Conservation (phyloP, 2,888 invertebrate species). For the Drosophila nr. fundita region DNA sequence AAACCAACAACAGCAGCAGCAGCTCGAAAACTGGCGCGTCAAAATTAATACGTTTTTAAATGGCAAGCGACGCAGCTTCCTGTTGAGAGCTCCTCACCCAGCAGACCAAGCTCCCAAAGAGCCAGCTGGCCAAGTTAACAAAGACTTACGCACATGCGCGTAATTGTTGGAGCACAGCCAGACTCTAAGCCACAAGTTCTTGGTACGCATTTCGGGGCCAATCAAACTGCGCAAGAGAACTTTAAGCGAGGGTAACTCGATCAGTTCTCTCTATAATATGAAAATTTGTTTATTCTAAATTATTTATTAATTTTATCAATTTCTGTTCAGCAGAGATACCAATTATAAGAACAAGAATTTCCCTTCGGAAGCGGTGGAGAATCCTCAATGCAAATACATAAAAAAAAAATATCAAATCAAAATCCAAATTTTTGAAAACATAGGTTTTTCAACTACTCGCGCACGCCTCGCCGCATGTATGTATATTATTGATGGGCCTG, state of each 20-base stretch:
- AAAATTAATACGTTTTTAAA: slow-evolving; percentile 80
- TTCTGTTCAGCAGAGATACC: neutral
- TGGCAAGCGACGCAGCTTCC: slow-evolving; percentile 79
- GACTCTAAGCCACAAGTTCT: slow-evolving; percentile 46
- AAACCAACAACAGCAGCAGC: slow-evolving; percentile 27
- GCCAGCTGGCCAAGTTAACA: slow-evolving; percentile 50
- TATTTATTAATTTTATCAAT: neutral
- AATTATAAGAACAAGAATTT: neutral
- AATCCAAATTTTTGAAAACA: neutral
- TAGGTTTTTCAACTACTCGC: slow-evolving; percentile 15
- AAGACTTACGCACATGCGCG: slow-evolving; percentile 78
- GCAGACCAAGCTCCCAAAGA: slow-evolving; percentile 7
- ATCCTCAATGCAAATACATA: neutral
- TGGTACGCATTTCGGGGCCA: slow-evolving; percentile 37
- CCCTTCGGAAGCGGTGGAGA: neutral
- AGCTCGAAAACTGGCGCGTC: slow-evolving; percentile 64
- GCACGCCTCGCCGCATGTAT: slow-evolving; percentile 38
- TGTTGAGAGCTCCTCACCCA: slow-evolving; percentile 54
- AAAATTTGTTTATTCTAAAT: neutral
- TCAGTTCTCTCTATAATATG: neutral
- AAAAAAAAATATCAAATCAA: neutral
- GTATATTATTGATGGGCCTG: slow-evolving; percentile 43
- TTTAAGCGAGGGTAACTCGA: slow-evolving; percentile 32
- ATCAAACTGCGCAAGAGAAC: slow-evolving; percentile 45
- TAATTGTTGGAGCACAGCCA: slow-evolving; percentile 61